These are phyloP conservation scores for Delphinapterus leucas DNA, from an alignment of 2,113 vertebrate genomes.

Conservation along the genomic window DNA sequence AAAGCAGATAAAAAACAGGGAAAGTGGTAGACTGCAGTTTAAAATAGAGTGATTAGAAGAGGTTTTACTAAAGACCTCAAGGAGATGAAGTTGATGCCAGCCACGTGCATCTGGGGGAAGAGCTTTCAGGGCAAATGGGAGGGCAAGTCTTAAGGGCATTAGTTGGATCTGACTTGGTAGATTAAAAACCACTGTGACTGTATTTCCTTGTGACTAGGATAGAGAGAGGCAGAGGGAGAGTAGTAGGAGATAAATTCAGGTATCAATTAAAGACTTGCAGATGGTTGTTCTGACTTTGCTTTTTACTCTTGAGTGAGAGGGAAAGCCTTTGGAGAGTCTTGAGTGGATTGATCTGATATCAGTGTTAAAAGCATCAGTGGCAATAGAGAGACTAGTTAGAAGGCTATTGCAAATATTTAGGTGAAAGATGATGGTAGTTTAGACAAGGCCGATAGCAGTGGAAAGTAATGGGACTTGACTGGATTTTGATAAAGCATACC, in stretches of 20 bases:
- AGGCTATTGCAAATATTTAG: background rate
- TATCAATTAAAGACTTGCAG: background rate
- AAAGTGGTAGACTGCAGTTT: background rate
- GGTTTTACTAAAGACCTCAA: background rate
- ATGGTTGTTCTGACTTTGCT: background rate
- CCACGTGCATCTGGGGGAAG: background rate
- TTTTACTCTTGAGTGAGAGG: background rate
- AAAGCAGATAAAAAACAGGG: background rate
- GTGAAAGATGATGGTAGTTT: background rate
- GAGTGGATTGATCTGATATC: background rate
- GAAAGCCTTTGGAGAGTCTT: background rate
- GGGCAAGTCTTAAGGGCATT: background rate
- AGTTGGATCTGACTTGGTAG: background rate
- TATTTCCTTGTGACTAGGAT: background rate
- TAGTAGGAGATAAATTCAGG: background rate
- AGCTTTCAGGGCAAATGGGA: background rate
- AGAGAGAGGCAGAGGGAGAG: background rate
- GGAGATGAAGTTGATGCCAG: background rate
- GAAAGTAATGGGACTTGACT: background rate
- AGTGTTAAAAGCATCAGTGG: background rate
- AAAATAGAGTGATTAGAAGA: background rate
- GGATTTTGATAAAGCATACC: background rate
- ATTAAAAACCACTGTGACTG: background rate
- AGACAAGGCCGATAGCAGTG: background rate
- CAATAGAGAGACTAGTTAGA: background rate